Conservation (phyloP, 1,140 invertebrate species). For the Ostrea edulis region DNA sequence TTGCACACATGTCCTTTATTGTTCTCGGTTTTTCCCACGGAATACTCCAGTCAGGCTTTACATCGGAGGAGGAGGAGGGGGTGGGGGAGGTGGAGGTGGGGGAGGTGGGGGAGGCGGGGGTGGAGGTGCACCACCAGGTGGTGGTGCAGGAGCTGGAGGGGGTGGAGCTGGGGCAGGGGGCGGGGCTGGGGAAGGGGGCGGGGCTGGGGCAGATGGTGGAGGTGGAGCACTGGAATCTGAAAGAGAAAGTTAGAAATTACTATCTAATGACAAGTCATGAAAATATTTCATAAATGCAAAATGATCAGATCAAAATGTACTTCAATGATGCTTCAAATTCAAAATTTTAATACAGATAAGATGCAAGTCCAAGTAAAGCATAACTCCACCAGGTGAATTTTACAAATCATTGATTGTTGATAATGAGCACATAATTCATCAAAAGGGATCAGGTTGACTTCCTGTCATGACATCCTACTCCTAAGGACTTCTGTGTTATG, state of each 20-base stretch:
- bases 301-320: no score
- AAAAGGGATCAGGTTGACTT: no score
- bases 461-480: no score
- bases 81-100: slow-evolving; percentile 56
- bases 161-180: slow-evolving; percentile 28
- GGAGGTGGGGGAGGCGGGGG: slow-evolving; percentile 56
- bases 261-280: no score
- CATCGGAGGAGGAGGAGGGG: slow-evolving; percentile 54
- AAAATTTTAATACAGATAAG: no score
- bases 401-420: no score
- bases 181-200: slow-evolving; percentile 26
- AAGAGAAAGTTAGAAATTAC: neutral
- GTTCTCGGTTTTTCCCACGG: neutral
- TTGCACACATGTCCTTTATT: slow-evolving; percentile 19
- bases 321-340: no score
- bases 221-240: slow-evolving; percentile 18
- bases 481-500: no score
- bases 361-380: no score
- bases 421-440: no score
- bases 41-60: neutral
- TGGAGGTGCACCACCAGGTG: slow-evolving; percentile 24
- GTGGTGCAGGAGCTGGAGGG: slow-evolving; percentile 40
- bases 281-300: no score
- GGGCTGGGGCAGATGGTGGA: slow-evolving; percentile 9
- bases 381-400: no score